Percentiles rank a stretch among this genome's conserved stretches.
These are phyloP conservation scores for Macroteleia sp. DNA, from an alignment of 2,888 invertebrate species.

Conservation along the genomic window DNA sequence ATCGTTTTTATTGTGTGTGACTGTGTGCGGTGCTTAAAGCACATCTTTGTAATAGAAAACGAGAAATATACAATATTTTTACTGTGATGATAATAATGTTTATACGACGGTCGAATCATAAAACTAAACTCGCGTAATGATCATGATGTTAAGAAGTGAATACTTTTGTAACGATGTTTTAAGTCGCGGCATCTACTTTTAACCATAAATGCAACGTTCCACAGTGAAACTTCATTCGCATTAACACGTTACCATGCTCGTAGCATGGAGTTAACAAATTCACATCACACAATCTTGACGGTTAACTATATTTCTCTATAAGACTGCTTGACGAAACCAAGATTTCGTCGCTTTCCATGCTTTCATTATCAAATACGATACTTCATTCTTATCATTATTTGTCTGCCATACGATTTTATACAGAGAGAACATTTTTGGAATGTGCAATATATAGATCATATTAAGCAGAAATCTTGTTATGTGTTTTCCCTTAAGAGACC, in stretches of 20 bases:
- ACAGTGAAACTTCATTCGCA: slow-evolving; percentile 62
- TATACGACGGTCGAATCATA: slow-evolving; percentile 80
- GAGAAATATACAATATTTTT: slow-evolving; percentile 81
- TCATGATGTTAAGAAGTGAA: slow-evolving; percentile 74
- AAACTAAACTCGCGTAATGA: slow-evolving; percentile 79
- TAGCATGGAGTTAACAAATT: slow-evolving; percentile 71
- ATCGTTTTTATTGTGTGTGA: slow-evolving; percentile 49
- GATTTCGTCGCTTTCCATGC: slow-evolving; percentile 70
- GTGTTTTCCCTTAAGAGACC: too few relatives aligned
- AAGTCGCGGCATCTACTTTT: slow-evolving; percentile 64
- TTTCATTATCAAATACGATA: slow-evolving; percentile 54
- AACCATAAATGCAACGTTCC: slow-evolving; percentile 69
- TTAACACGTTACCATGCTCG: slow-evolving; percentile 65
- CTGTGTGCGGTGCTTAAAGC: slow-evolving; percentile 64
- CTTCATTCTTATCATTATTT: slow-evolving; percentile 20
- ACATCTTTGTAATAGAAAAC: slow-evolving; percentile 72
- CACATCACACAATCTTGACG: slow-evolving; percentile 69
- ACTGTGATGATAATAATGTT: slow-evolving; percentile 85
- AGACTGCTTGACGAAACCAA: slow-evolving; percentile 78
- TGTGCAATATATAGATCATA: too few relatives aligned
- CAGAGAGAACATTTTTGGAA: too few relatives aligned
- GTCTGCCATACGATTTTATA: slow-evolving; percentile 49
- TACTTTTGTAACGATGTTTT: slow-evolving; percentile 71
- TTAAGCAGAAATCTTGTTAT: too few relatives aligned
- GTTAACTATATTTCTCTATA: slow-evolving; percentile 74